Conservation (phyloP, 2,797 vertebrate species). For the Odontamblyopus rebecca region DNA sequence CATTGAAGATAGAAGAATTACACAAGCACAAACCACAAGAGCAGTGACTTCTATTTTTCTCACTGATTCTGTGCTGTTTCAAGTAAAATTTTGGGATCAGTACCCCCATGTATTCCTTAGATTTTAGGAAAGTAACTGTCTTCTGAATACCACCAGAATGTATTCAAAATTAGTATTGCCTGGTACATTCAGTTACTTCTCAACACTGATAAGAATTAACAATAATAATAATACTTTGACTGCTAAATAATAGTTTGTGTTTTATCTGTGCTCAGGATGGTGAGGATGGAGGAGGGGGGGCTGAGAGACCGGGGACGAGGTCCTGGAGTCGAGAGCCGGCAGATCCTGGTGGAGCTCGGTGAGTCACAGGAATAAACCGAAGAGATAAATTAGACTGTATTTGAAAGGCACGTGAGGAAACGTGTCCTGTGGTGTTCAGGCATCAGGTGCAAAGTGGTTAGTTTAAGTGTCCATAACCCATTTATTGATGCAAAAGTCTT, state of each 20-base stretch:
- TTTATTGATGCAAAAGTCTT: background rate
- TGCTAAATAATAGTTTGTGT: constrained; percentile 9
- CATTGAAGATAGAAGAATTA: too few species aligned
- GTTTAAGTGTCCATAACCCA: background rate
- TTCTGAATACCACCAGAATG: too few species aligned
- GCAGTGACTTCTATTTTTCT: too few species aligned
- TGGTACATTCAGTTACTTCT: too few species aligned
- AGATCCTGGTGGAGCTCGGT: constrained; percentile 93
- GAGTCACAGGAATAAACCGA: constrained; percentile 61
- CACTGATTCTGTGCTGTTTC: too few species aligned
- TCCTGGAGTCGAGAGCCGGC: constrained; percentile 79
- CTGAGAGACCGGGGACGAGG: constrained; percentile 57
- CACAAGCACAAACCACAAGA: too few species aligned
- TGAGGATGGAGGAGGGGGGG: constrained; percentile 66
- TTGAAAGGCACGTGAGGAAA: background rate
- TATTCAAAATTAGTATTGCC: too few species aligned
- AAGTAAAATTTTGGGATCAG: too few species aligned
- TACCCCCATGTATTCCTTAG: too few species aligned
- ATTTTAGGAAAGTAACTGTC: too few species aligned
- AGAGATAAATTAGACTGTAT: background rate
- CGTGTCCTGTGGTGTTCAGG: background rate
- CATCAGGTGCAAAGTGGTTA: background rate
- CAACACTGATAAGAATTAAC: too few species aligned
- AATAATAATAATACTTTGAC: background rate
- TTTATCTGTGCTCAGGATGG: constrained; percentile 57